phyloP scores from a whole-genome alignment of 2,797 vertebrate genomes.

The Eulemur rubriventer region DNA sequence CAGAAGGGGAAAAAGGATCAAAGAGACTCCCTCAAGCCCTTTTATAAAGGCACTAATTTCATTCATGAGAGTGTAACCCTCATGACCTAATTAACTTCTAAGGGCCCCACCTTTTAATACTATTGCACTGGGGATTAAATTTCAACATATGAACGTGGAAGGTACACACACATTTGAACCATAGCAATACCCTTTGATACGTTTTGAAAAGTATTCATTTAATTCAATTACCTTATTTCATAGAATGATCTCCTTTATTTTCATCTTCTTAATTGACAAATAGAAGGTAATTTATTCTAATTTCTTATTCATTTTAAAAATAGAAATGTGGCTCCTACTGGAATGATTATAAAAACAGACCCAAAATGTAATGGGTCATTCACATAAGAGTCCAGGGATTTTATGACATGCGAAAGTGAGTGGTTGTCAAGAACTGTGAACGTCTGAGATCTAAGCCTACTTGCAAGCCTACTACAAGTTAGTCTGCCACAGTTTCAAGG shows the following conservation, averaged over 20 bases:
- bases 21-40: not conserved
- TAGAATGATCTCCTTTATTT: constrained; percentile 19
- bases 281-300: not conserved
- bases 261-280: constrained; percentile 21
- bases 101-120: not conserved
- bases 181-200: not conserved
- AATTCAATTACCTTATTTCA: not conserved
- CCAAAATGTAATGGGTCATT: not conserved
- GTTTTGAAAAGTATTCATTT: constrained; percentile 22
- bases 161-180: not conserved
- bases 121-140: not conserved
- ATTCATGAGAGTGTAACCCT: not conserved
- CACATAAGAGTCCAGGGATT: not conserved
- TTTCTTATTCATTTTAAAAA: constrained; percentile 8
- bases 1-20: not conserved
- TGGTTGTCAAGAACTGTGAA: not conserved
- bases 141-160: not conserved
- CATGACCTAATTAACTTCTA: not conserved
- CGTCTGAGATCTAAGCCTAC: not conserved
- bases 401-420: not conserved
- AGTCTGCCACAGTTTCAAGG: not conserved
- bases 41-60: not conserved
- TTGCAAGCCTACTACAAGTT: not conserved
- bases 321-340: not conserved
- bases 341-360: not conserved